Conservation (phyloP, 2,888 invertebrate species). For the Tinea trinotella region DNA sequence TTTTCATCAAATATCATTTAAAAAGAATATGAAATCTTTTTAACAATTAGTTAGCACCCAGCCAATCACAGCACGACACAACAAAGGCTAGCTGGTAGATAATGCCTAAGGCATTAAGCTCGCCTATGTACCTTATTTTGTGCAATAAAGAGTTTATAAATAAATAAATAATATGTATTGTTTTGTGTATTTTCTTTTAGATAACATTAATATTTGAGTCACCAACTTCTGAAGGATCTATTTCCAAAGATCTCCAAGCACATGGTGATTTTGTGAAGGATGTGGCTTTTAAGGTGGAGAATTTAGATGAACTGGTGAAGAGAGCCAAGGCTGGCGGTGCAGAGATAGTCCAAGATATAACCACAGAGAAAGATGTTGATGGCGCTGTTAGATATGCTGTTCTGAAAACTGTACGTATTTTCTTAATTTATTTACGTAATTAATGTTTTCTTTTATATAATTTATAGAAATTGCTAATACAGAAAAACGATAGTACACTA, state of each 20-base stretch:
- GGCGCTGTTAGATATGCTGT: conserved; percentile 89
- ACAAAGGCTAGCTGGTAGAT: no score
- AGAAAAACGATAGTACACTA: no score
- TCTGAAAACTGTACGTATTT: conserved; percentile 84
- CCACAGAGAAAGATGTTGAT: conserved; percentile 87
- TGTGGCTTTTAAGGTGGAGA: conserved; percentile 93
- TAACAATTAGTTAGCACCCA: no score
- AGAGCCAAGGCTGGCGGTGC: conserved; percentile 89
- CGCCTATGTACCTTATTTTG: no score
- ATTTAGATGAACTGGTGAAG: conserved; percentile 87
- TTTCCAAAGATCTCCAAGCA: conserved; percentile 79
- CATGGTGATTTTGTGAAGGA: conserved; percentile 99
- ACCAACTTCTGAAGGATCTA: conserved; percentile 80
- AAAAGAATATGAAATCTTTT: neutral
- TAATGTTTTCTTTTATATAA: no score
- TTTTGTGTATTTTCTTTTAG: conserved; percentile 54
- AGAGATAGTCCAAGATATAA: conserved; percentile 83
- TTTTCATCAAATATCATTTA: no score
- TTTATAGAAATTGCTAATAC: no score
- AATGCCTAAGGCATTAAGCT: no score
- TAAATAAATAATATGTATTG: neutral
- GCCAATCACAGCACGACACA: no score
- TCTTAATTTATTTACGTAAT: neutral
- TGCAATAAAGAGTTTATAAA: no score
- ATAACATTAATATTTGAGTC: conserved; percentile 94